Conservation (phyloP, 2,797 vertebrate genomes). For the Glossophaga mutica region DNA sequence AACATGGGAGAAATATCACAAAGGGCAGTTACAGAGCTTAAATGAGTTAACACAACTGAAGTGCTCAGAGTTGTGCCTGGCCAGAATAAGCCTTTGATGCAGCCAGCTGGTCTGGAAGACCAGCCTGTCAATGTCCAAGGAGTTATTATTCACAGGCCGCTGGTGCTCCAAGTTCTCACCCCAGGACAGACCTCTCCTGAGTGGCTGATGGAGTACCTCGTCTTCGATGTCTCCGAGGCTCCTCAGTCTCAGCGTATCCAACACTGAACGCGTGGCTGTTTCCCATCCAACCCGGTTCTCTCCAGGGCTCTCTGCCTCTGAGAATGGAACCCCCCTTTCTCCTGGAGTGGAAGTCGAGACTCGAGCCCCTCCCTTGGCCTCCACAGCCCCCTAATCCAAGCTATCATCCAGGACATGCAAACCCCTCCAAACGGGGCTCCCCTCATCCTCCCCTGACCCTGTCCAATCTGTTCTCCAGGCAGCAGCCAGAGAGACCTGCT, state of each 20-base stretch:
- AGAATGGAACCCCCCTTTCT: rapidly evolving
- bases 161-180: background rate
- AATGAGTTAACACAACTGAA: background rate
- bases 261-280: background rate
- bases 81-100: background rate
- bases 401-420: background rate
- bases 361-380: background rate
- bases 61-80: background rate
- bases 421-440: background rate
- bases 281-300: background rate
- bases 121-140: too few relatives aligned
- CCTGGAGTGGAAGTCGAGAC: background rate
- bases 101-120: background rate
- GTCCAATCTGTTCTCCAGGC: background rate
- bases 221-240: background rate
- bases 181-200: background rate
- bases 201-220: background rate
- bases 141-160: background rate
- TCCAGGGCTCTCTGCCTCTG: background rate
- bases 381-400: background rate
- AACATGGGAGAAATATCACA: background rate
- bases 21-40: background rate
- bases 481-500: background rate
- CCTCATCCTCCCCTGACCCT: background rate
- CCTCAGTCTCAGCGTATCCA: background rate